Evolutionary conservation across 2,797 vertebrate species (phyloP), one percentile per base, ranked within the genome.

Genomic region (Hoplostethus atlanticus): DNA sequence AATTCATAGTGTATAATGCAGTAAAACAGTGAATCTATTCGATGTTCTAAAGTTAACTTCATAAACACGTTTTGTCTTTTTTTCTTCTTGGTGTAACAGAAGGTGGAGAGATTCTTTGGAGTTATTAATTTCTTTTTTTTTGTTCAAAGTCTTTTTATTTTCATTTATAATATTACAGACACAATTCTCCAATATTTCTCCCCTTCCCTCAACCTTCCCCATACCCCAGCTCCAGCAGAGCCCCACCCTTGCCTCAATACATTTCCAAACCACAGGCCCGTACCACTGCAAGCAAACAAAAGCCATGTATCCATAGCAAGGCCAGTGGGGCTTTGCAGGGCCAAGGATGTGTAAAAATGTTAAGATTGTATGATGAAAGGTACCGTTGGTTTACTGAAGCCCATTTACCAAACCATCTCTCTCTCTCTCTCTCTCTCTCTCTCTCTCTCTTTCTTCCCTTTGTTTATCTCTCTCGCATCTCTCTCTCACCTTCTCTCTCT

Each of bases 281-380:
- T 34, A 6, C 6, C 31, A 34, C 31, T 34, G 31, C 31, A 34
- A 34, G 31, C 31, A 34, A 34, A 34, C 31, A 3, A 34, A 34
- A 34, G 31, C 31, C 31, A 34, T 34, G 6, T 34, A 4, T 34
- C 31, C 31, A 34, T 6, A 4, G 31, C 31, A 34, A 6, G 31
- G n/a, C 5, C 1, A 6, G 50, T 28, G 40, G 76, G 69, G 31
- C 59, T 75, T 62, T 42, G 54, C 65, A 64, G 58, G 21, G 76
- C 47, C 31, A 48, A 31, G 70, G 51, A 75, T 54, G 16, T 63
- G 59, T 75, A 47, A 55, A 70, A 71, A 48, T 73, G 69, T 79
- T 83, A 59, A 36, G 52, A 84, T 67, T 65, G 25, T 62, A 36
- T 11, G 62, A 69, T 79, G 54, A 85, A 77, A 79, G 70, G 0